Base-by-base conservation (phyloP, 2,797 vertebrate species). In the Gallinago solitaria region DNA sequence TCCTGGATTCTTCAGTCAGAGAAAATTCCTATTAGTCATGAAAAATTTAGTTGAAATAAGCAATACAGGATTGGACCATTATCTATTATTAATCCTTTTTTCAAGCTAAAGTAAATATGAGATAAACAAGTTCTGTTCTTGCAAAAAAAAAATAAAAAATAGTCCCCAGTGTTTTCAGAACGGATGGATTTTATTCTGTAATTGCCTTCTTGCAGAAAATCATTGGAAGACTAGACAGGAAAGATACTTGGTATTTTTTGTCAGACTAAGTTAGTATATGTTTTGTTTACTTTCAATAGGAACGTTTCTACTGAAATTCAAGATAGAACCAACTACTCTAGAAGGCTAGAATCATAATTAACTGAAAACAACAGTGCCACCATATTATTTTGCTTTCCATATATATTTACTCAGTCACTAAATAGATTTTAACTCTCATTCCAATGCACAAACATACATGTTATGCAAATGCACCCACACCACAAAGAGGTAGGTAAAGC, bases 41-140 rank as follows among this genome's bases (percentile, higher is more conserved):
- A 90, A 93, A 88, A 92, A 79, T 53, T 90, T 73, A 82, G 20
- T 56, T 82, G 32, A 67, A 89, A 82, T 69, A 90, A 84, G 32
- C 23, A 77, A 35, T 83, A 67, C 11, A 56, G 41, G 6, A 93
- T 77, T 65, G 33, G 14, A 74, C 19, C 28, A 19, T 82, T 82
- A 76, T 84, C 32, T 88, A 75, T 88, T 95, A 88, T 92, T 83
- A 89, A 88, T 81, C 16, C 1, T 51, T 76, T 87, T 93, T 35
- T 47, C 61, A 89, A 68, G 57, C 21, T 50, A n/a, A 89, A 83
- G 37, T 82, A 81, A 73, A 76, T 84, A 74, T 24, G 53, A 82
- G 47, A 74, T 47, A 70, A 92, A 67, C 25, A 75, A 39, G 35
- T 59, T 83, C 16, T 19, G 5, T 24, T 89, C 23, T 63, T 70